Conservation (phyloP, 2,113 vertebrate species). For the Calypte anna region DNA sequence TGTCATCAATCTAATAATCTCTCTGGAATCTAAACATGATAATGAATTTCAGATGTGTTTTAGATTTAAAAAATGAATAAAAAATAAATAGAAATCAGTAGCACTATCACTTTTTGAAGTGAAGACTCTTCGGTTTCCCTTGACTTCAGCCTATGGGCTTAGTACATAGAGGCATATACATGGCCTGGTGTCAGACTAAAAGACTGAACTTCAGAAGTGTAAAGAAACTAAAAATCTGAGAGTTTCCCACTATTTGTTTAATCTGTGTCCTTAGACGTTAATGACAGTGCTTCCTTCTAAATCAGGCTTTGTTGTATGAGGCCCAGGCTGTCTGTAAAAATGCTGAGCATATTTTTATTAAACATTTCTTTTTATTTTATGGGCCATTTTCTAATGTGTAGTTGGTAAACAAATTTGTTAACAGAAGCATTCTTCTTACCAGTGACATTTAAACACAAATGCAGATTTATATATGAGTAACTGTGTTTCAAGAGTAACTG, state of each 20-base stretch:
- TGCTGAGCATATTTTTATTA: constrained; percentile 52
- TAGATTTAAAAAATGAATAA: neutral
- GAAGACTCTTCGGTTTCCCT: neutral
- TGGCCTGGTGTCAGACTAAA: neutral
- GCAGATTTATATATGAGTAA: constrained; percentile 49
- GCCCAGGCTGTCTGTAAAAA: constrained; percentile 10
- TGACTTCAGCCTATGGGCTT: neutral
- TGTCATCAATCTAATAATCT: neutral
- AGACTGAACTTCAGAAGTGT: neutral
- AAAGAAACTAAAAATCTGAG: neutral
- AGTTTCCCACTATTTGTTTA: neutral
- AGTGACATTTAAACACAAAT: constrained; percentile 65
- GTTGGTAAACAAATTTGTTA: constrained; percentile 59
- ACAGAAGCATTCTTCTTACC: constrained; percentile 46
- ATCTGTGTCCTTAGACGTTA: neutral
- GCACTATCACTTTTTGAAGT: neutral
- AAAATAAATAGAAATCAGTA: neutral
- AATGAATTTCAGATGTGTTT: neutral
- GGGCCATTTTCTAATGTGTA: constrained; percentile 48
- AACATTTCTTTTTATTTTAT: constrained; percentile 31
- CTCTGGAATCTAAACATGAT: neutral
- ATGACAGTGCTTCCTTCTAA: neutral
- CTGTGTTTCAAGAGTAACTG: constrained; percentile 37
- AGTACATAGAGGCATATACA: neutral
- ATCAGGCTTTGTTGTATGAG: neutral